Evolutionary conservation across 2,113 vertebrate genomes (phyloP).

Genomic region (Mesembrinibis cayennensis): DNA sequence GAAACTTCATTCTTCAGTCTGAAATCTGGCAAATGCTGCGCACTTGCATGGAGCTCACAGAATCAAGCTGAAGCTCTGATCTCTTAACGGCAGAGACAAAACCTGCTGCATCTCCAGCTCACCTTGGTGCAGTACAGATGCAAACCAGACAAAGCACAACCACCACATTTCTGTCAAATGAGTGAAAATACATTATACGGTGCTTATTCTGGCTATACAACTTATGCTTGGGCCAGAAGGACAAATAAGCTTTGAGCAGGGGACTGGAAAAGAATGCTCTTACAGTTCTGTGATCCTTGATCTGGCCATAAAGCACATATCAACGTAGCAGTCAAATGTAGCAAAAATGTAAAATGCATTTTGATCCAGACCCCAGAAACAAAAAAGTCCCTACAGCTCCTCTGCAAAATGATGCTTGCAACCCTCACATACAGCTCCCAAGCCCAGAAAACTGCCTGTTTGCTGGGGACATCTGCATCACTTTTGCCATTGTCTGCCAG

Average conservation of each 20-base stretch:
- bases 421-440: background rate
- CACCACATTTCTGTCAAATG: background rate
- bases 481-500: background rate
- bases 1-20: background rate
- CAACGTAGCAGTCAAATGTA: background rate
- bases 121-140: background rate
- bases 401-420: background rate
- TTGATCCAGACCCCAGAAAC: background rate
- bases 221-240: background rate
- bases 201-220: background rate
- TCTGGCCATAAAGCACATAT: background rate
- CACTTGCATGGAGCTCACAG: background rate
- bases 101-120: background rate
- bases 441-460: background rate
- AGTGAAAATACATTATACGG: background rate
- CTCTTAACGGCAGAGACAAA: background rate
- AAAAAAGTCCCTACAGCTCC: background rate
- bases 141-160: background rate
- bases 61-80: background rate
- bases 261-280: background rate
- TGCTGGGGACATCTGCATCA: background rate
- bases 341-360: background rate
- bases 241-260: background rate
- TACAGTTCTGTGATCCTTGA: background rate
- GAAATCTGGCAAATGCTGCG: background rate